Conservation (phyloP, 2,113 vertebrate species). For the Megaceryle maxima region DNA sequence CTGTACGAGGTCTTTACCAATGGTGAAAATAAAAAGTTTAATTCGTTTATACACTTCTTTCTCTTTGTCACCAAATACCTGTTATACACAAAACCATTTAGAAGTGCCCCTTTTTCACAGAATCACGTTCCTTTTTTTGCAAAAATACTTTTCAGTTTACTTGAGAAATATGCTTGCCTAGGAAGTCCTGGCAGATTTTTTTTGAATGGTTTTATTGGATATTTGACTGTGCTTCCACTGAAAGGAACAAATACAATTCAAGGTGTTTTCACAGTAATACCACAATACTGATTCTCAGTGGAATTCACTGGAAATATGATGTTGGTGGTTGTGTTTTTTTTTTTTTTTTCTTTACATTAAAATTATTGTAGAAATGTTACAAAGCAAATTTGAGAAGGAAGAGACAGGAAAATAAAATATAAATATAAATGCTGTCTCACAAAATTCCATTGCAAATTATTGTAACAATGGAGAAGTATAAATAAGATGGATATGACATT, state of each 20-base stretch:
- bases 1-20: too few species aligned
- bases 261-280: neutral
- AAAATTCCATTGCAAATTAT: neutral
- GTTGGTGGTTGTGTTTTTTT: neutral
- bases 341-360: neutral
- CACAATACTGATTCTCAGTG: neutral
- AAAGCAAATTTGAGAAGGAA: neutral
- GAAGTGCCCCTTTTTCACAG: neutral
- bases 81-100: neutral
- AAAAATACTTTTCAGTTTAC: neutral
- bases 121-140: neutral
- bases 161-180: neutral
- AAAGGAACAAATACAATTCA: neutral
- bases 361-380: neutral
- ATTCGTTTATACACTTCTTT: too few species aligned
- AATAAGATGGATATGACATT: neutral
- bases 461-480: neutral
- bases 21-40: too few species aligned
- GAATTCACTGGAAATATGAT: neutral
- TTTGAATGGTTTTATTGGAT: neutral
- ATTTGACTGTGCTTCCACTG: neutral
- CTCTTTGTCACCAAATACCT: too few species aligned
- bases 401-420: neutral
- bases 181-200: neutral
- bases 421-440: neutral